Evolutionary conservation across 2,888 invertebrate genomes (phyloP).

Genomic region (Nudaria mundana): DNA sequence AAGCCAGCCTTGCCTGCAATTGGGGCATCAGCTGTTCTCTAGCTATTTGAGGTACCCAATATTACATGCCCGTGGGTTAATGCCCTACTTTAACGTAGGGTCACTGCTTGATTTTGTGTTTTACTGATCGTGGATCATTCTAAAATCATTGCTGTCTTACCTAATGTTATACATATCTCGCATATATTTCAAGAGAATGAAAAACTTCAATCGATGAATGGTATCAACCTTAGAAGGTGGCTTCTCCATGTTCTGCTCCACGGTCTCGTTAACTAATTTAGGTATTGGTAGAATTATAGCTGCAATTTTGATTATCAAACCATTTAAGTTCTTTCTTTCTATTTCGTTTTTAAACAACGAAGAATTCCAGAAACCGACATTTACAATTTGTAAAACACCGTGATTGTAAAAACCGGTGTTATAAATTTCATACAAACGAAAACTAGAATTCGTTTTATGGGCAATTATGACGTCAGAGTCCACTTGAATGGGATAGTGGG

Average conservation of each 20-base stretch:
- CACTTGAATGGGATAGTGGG: slow-evolving; percentile 58
- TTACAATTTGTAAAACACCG: slow-evolving; percentile 67
- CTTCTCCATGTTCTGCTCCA: slow-evolving; percentile 73
- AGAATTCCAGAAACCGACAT: slow-evolving; percentile 72
- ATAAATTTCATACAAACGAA: slow-evolving; percentile 69
- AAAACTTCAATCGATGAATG: slow-evolving; percentile 84
- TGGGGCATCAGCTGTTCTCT: too few relatives aligned
- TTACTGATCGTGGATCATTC: too few relatives aligned
- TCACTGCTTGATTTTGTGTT: too few relatives aligned
- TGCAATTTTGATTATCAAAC: slow-evolving; percentile 77
- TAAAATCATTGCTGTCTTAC: slow-evolving; percentile 54
- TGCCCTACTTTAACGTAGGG: too few relatives aligned
- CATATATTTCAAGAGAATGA: slow-evolving; percentile 77
- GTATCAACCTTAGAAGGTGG: slow-evolving; percentile 80
- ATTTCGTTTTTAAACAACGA: slow-evolving; percentile 51
- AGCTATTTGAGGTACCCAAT: too few relatives aligned
- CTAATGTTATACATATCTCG: slow-evolving; percentile 85
- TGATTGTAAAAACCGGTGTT: slow-evolving; percentile 82
- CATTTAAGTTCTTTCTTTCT: slow-evolving; percentile 75
- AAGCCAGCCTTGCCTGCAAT: too few relatives aligned
- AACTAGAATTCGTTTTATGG: slow-evolving; percentile 30
- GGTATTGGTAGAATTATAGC: slow-evolving; percentile 61
- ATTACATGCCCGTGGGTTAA: too few relatives aligned
- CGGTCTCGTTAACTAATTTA: slow-evolving; percentile 57
- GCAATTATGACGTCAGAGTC: slow-evolving; percentile 70